Percentiles rank a stretch among this genome's conserved stretches.
These are phyloP conservation scores for Centroberyx gerrardi DNA, from an alignment of 2,797 vertebrate genomes.

Conservation along the genomic window DNA sequence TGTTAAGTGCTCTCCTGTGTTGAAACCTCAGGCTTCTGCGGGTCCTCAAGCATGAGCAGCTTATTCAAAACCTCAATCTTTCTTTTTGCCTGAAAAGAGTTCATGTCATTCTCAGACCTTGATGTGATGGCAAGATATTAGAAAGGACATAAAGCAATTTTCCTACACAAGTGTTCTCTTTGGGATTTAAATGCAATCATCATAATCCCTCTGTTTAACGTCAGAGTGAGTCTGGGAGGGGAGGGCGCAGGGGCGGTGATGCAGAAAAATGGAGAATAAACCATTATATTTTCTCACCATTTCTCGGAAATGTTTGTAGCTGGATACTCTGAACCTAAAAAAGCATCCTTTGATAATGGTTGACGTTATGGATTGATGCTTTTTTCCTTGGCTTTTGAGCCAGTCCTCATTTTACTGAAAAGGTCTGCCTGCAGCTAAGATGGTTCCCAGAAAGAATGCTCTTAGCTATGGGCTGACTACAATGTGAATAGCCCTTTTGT, in stretches of 20 bases:
- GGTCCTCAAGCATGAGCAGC: slow-evolving; percentile 36
- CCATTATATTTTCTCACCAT: slow-evolving; percentile 1
- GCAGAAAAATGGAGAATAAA: neutral
- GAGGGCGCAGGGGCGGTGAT: neutral
- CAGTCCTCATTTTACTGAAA: slow-evolving; percentile 22
- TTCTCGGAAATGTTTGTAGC: slow-evolving; percentile 6
- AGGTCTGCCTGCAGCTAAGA: neutral
- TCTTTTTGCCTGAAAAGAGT: slow-evolving; percentile 46
- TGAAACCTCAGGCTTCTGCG: slow-evolving; percentile 27
- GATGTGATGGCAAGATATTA: slow-evolving; percentile 45
- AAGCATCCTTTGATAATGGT: slow-evolving; percentile 6
- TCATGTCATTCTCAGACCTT: slow-evolving; percentile 37
- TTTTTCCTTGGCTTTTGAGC: slow-evolving; percentile 5
- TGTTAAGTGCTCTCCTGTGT: slow-evolving; percentile 17
- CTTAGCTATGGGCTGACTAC: slow-evolving; percentile 19
- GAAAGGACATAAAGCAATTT: slow-evolving; percentile 38
- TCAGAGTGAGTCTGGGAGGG: slow-evolving; percentile 14
- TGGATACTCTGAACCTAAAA: neutral
- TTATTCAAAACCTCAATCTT: slow-evolving; percentile 49
- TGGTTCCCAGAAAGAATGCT: slow-evolving; percentile 26
- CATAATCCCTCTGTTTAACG: slow-evolving; percentile 63
- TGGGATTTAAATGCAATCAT: slow-evolving; percentile 73
- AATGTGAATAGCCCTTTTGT: slow-evolving; percentile 30
- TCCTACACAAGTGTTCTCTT: slow-evolving; percentile 29
- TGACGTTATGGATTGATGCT: slow-evolving; percentile 8